These are phyloP conservation scores for Oreortyx pictus DNA, from an alignment of 2,797 vertebrate genomes.

Conservation along the genomic window DNA sequence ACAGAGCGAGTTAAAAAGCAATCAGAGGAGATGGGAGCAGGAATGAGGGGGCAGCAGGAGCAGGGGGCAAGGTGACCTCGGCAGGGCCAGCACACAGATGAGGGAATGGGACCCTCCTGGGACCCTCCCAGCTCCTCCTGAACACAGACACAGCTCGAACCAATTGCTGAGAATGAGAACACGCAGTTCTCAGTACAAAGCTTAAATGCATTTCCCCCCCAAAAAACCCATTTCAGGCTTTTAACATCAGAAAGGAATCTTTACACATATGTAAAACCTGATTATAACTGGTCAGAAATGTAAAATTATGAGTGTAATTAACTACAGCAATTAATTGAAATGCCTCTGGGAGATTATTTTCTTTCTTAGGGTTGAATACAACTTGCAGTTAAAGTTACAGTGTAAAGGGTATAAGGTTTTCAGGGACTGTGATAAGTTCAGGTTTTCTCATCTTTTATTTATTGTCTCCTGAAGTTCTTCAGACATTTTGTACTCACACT, in stretches of 20 bases:
- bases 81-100: neutral
- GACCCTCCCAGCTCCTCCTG: neutral
- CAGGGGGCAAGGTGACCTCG: neutral
- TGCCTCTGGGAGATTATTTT: slow-evolving; percentile 33
- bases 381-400: slow-evolving; percentile 24
- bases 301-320: slow-evolving; percentile 48
- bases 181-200: neutral
- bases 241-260: slow-evolving; percentile 17
- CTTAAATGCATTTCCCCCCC: slow-evolving; percentile 14
- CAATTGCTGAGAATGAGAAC: neutral
- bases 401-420: neutral
- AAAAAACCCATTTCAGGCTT: neutral
- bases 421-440: neutral
- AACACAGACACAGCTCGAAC: neutral
- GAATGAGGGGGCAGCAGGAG: accelerated
- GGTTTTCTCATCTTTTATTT: neutral
- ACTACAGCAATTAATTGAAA: slow-evolving; percentile 44
- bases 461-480: neutral
- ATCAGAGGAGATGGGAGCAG: accelerated
- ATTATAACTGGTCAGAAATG: slow-evolving; percentile 44
- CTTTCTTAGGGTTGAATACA: neutral
- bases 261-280: neutral
- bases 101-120: no score
- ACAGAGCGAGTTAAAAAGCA: neutral
- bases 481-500: neutral